Base-by-base conservation (phyloP, 2,113 vertebrate genomes). In the Hystrix brachyura region DNA sequence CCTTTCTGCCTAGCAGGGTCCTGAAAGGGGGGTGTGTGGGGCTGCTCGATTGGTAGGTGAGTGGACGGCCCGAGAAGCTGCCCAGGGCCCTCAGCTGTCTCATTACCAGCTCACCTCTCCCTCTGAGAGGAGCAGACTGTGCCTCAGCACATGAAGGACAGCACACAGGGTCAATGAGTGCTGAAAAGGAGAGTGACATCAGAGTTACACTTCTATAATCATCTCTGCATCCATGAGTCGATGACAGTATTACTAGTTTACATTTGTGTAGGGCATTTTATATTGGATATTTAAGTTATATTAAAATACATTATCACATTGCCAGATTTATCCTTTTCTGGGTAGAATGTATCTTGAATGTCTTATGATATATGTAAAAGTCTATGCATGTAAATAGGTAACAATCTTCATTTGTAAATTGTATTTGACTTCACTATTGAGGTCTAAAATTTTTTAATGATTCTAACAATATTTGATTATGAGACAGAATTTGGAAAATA, bases 401-500 rank as follows among this genome's bases (percentile, higher is more conserved):
- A 38, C 3, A 32, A 0, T 85, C 19, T 91, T 67, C 15, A 51
- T 71, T 87, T 83, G 23, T 84, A 72, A 78, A 91, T 95, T 46
- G 19, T 79, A 51, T 79, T 87, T 94, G 29, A 74, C 34, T 43
- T 72, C 29, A 19, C 2, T 80, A 10, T 62, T 64, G 57, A 43
- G 57, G 60, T 79, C 38, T 21, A 34, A 91, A 79, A 43, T 80
- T 27, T 79, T 95, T 97, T 91, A 55, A 55, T 80, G 51, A 67
- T 18, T 89, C 10, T 65, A 88, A 55, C 14, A 57, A 51, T 72
- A 85, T 85, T 91, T 88, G n/a, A 71, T 91, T 79, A 43, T 7
- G 34, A 15, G 5, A 27, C 1, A 79, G 74, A 87, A 88, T 83
- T 51, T 94, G 46, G 25, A 79, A 79, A 78, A 88, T 87, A 65